These are phyloP conservation scores for Eurytoma californica DNA, from an alignment of 2,888 invertebrate species.

Conservation along the genomic window DNA sequence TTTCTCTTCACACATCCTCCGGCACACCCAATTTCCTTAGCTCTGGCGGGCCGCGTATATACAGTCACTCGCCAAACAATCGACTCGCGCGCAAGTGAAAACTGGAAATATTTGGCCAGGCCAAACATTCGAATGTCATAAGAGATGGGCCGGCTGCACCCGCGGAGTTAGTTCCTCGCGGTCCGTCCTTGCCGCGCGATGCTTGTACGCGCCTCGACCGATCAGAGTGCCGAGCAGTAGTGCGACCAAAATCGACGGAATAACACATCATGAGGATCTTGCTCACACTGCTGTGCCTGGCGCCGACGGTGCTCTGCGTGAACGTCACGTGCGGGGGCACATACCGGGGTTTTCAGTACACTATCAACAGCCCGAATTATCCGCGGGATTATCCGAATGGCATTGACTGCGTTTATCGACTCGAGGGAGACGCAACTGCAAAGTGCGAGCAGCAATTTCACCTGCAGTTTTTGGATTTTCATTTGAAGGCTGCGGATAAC, in stretches of 20 bases:
- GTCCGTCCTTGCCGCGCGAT: constrained; percentile 20
- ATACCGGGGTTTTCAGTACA: constrained; percentile 75
- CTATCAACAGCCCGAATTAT: constrained; percentile 77
- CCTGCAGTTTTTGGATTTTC: constrained; percentile 78
- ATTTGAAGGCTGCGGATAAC: constrained; percentile 75
- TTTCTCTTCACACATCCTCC: constrained; percentile 65
- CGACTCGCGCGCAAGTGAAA: constrained; percentile 60
- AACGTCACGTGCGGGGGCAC: constrained; percentile 72
- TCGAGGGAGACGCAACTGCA: constrained; percentile 74
- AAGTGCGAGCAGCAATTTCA: constrained; percentile 77
- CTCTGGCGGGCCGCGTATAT: constrained; percentile 48
- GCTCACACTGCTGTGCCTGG: neutral
- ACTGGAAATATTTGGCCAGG: constrained; percentile 66
- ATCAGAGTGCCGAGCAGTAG: no score
- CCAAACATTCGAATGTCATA: constrained; percentile 65
- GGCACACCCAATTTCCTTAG: constrained; percentile 62
- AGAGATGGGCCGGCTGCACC: constrained; percentile 60
- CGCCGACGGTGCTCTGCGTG: neutral
- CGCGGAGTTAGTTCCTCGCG: constrained; percentile 60
- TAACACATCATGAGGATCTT: constrained; percentile 18
- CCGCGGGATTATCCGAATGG: constrained; percentile 75
- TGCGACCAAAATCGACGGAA: neutral
- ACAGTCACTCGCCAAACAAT: constrained; percentile 64
- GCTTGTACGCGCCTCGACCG: neutral
- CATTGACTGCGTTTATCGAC: constrained; percentile 75